Evolutionary conservation across 2,888 invertebrate species (phyloP).

Genomic region (Stenodema calcarata): DNA sequence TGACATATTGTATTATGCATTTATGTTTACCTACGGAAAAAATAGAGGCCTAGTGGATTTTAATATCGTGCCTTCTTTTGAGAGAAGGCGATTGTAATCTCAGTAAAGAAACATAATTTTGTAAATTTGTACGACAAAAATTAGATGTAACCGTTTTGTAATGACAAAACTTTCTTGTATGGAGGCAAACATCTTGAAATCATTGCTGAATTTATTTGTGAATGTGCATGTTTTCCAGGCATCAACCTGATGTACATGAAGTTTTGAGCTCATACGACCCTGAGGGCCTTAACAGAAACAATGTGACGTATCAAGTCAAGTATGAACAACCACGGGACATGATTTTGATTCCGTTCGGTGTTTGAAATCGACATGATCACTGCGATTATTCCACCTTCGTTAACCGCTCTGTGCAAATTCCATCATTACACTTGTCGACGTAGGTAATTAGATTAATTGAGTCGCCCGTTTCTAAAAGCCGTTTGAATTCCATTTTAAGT

Average conservation of each 20-base stretch:
- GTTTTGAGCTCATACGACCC: no score
- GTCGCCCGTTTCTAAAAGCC: no score
- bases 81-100: not conserved
- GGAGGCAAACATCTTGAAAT: not conserved
- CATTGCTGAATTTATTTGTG: not conserved
- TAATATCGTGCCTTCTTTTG: constrained; percentile 10
- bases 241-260: no score
- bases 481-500: no score
- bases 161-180: not conserved
- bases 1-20: not conserved
- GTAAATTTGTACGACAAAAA: not conserved
- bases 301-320: not conserved
- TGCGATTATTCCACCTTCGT: no score
- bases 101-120: not conserved
- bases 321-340: no score
- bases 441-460: no score
- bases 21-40: not conserved
- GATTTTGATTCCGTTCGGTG: no score
- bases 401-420: no score
- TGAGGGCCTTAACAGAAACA: no score
- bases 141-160: not conserved
- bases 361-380: no score
- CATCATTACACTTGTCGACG: no score
- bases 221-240: not conserved
- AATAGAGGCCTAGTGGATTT: not conserved